phyloP scores from a whole-genome alignment of 2,113 vertebrate genomes.

The Galemys pyrenaicus region DNA sequence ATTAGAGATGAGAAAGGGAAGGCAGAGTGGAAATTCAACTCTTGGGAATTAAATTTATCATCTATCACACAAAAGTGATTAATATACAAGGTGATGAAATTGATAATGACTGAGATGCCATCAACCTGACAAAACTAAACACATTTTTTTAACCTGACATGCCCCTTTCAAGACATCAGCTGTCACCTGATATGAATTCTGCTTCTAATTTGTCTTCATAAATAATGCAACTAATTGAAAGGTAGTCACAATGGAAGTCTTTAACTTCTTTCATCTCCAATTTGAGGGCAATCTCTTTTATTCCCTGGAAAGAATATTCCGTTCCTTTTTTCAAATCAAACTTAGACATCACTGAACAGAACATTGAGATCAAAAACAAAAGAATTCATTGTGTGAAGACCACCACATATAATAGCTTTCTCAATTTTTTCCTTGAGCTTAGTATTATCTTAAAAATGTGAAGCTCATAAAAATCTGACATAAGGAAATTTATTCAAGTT shows the following conservation, averaged over 20 bases:
- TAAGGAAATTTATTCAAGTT: conserved; percentile 50
- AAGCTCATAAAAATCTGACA: conserved; percentile 27
- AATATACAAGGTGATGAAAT: conserved; percentile 21
- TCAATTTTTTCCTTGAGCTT: background rate
- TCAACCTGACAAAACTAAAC: conserved; percentile 75
- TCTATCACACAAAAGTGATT: conserved; percentile 29
- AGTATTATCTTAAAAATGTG: conserved; percentile 48
- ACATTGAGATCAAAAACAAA: conserved; percentile 50
- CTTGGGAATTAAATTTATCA: conserved; percentile 52
- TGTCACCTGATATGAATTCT: conserved; percentile 76
- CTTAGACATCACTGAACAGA: conserved; percentile 52
- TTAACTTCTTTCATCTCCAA: conserved; percentile 67
- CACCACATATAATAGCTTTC: conserved; percentile 17
- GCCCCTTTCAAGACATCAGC: conserved; percentile 66
- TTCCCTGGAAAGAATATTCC: conserved; percentile 40
- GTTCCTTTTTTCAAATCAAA: conserved; percentile 34
- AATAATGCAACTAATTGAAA: conserved; percentile 80
- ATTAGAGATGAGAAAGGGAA: background rate
- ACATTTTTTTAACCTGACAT: conserved; percentile 73
- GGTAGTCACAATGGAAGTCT: conserved; percentile 72
- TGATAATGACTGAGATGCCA: conserved; percentile 73
- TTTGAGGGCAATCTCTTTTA: conserved; percentile 57
- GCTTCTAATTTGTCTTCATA: conserved; percentile 80
- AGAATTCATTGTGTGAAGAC: conserved; percentile 32
- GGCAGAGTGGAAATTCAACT: conserved; percentile 25